phyloP scores from a whole-genome alignment of 2,888 invertebrate genomes.

The Hirtodrosophila trivittata region DNA sequence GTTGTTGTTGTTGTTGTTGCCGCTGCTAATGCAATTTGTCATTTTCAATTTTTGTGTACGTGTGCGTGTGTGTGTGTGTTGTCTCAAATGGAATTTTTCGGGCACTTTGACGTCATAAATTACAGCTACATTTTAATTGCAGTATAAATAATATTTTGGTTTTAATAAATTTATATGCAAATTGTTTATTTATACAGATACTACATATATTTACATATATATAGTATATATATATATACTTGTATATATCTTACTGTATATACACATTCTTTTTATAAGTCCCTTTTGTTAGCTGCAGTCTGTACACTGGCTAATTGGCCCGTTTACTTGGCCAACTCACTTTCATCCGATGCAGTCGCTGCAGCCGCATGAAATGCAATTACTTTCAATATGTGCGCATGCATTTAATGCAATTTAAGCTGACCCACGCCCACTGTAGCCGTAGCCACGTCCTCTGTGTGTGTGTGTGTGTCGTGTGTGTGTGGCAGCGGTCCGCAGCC shows the following conservation, averaged over 20 bases:
- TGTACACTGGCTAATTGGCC: constrained; percentile 32
- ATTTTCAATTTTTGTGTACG: constrained; percentile 65
- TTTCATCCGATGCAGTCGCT: constrained; percentile 20
- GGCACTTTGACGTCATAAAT: constrained; percentile 70
- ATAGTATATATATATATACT: neutral
- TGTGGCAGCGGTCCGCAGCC: neutral
- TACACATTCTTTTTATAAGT: constrained; percentile 9
- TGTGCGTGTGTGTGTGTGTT: constrained; percentile 19
- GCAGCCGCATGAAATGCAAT: constrained; percentile 56
- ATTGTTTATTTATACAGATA: constrained; percentile 35
- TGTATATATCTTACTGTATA: too few relatives aligned
- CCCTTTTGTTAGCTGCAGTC: constrained; percentile 5
- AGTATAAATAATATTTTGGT: constrained; percentile 20
- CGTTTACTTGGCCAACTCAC: constrained; percentile 30
- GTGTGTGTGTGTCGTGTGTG: constrained; percentile 21
- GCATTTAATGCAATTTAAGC: constrained; percentile 63
- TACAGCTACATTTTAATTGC: constrained; percentile 44
- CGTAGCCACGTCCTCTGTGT: neutral
- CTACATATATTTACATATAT: too few relatives aligned
- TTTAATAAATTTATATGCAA: constrained; percentile 40
- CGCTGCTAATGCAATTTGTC: constrained; percentile 73
- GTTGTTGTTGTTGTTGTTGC: constrained; percentile 12
- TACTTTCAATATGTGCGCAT: constrained; percentile 46
- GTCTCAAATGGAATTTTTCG: constrained; percentile 62
- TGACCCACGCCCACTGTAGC: constrained; percentile 30